Conservation (phyloP, 2,797 vertebrate species). For the Eurystomus glaucurus region DNA sequence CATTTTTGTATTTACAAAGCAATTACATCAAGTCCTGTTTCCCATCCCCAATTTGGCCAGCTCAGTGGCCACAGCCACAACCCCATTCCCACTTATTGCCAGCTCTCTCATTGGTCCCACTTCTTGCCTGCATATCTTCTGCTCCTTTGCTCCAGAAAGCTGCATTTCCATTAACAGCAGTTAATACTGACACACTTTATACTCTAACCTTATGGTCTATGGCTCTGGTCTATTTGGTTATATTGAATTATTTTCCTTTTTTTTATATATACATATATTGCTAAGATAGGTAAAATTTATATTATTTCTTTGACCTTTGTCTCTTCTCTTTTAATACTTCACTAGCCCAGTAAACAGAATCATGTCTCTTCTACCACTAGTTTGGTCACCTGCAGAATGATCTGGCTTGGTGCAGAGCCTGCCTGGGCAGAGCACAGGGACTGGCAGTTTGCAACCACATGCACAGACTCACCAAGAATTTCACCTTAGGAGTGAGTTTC, state of each 20-base stretch:
- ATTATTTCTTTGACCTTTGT: background rate
- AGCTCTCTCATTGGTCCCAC: background rate
- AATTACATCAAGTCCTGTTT: background rate
- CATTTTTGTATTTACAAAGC: background rate
- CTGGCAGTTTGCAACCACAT: background rate
- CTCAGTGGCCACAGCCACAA: background rate
- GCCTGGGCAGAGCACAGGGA: background rate
- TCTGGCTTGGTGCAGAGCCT: background rate
- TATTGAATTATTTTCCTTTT: background rate
- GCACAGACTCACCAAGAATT: background rate
- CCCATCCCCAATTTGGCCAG: background rate
- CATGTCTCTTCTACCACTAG: background rate
- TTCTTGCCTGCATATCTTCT: background rate
- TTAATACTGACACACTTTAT: background rate
- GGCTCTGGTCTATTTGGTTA: background rate
- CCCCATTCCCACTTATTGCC: background rate
- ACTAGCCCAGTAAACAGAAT: background rate
- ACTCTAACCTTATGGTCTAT: background rate
- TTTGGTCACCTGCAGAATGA: background rate
- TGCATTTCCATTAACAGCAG: background rate
- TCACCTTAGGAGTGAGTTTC: background rate
- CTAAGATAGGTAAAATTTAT: background rate
- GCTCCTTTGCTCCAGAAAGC: background rate
- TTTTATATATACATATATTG: background rate
- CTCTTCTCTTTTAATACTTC: background rate